A percentile compares a stretch with the other conserved stretches of the same genome.
Conservation (phyloP, 2,888 invertebrate genomes). For the Leptinotarsa juncta region DNA sequence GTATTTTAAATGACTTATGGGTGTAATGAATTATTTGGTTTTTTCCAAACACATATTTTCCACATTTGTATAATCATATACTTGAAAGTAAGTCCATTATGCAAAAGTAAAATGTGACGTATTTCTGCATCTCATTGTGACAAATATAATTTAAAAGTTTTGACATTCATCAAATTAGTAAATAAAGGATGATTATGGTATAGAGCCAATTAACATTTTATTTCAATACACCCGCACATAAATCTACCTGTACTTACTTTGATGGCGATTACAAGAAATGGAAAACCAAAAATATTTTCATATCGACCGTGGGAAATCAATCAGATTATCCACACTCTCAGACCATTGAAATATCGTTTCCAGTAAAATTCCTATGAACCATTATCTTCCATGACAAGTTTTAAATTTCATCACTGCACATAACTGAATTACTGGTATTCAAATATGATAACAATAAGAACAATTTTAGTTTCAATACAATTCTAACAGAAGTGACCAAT, state of each 20-base stretch:
- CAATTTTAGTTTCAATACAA: slow-evolving; percentile 31
- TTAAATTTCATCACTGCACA: slow-evolving; percentile 24
- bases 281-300: slow-evolving; percentile 16
- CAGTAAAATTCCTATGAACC: slow-evolving; percentile 9
- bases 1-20: no score
- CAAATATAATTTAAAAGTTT: not conserved
- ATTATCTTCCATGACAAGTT: slow-evolving; percentile 23
- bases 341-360: slow-evolving; percentile 13
- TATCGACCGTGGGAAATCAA: not conserved
- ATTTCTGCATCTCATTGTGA: no score
- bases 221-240: not conserved
- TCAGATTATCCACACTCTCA: slow-evolving; percentile 2
- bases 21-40: no score
- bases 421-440: slow-evolving; percentile 25
- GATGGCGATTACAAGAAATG: slow-evolving; percentile 4
- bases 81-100: no score
- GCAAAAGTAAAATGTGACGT: no score
- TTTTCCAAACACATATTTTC: no score
- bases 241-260: slow-evolving; percentile 21
- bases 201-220: slow-evolving; percentile 6
- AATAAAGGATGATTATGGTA: not conserved
- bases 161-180: not conserved
- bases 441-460: slow-evolving; percentile 23
- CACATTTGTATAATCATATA: no score
- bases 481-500: slow-evolving; percentile 29